Percentiles rank a stretch among this genome's conserved stretches.
Evolutionary conservation across 2,888 invertebrate genomes (phyloP).

Genomic region (Sussaba pulchella): DNA sequence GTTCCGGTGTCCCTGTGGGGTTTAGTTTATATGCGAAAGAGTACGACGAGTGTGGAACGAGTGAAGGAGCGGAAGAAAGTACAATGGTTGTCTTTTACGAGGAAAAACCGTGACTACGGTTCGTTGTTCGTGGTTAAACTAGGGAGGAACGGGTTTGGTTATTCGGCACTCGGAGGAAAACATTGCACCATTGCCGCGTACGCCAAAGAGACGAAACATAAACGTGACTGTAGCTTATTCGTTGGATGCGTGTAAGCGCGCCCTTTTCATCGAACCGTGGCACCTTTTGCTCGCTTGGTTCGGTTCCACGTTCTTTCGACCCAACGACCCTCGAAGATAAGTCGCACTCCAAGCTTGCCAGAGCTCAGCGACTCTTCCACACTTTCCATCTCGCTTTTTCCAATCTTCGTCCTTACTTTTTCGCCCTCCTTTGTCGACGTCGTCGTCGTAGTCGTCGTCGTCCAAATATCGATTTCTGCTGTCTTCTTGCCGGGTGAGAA

Average conservation of each 20-base stretch:
- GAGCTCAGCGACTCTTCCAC: constrained; percentile 51
- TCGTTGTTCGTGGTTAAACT: constrained; percentile 30
- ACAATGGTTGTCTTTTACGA: constrained; percentile 76
- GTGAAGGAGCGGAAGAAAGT: constrained; percentile 41
- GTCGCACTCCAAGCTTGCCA: constrained; percentile 49
- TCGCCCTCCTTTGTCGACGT: constrained; percentile 46
- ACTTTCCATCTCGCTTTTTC: constrained; percentile 37
- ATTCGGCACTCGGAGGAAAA: constrained; percentile 44
- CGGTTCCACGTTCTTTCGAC: constrained; percentile 56
- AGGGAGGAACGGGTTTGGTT: constrained; percentile 22
- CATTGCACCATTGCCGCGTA: constrained; percentile 27
- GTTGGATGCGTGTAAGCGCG: background rate
- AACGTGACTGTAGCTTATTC: constrained; percentile 33
- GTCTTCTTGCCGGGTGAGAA: constrained; percentile 18
- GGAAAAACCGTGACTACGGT: constrained; percentile 74
- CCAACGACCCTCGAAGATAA: constrained; percentile 62
- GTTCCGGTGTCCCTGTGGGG: constrained; percentile 74
- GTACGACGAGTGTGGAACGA: constrained; percentile 10
- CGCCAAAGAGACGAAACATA: constrained; percentile 27
- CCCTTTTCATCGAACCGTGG: constrained; percentile 7
- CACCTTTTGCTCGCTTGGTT: constrained; percentile 45
- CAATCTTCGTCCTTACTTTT: constrained; percentile 36
- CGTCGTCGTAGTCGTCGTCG: constrained; percentile 27
- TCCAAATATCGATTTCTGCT: constrained; percentile 73
- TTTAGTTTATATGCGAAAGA: constrained; percentile 64